These are phyloP conservation scores for cattle (Bos taurus) DNA, from an alignment of 2,113 vertebrate genomes.

Conservation along the genomic window ARS-UCD2.0 NC_037342.1:43450001-43450500, in stretches of 20 bases:
- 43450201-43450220: not conserved
- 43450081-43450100: not conserved
- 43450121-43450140: not conserved
- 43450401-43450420: not conserved
- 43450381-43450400: conserved; percentile 8
- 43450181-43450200: not conserved
- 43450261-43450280: not conserved
- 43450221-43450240: not conserved
- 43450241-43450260: not conserved
- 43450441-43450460: not conserved
- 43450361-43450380: not conserved
- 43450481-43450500: not conserved
- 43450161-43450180: not conserved
- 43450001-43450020: not conserved
- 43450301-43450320: not conserved
- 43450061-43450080: not conserved
- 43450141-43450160: not conserved
- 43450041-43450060: not conserved
- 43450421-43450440: not conserved
- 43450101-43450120: not conserved
- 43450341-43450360: conserved; percentile 3
- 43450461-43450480: not conserved
- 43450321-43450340: not conserved
- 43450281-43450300: not conserved
- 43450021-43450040: not conserved